phyloP scores from a whole-genome alignment of 2,888 invertebrate species.

The Anoplius nigerrimus region DNA sequence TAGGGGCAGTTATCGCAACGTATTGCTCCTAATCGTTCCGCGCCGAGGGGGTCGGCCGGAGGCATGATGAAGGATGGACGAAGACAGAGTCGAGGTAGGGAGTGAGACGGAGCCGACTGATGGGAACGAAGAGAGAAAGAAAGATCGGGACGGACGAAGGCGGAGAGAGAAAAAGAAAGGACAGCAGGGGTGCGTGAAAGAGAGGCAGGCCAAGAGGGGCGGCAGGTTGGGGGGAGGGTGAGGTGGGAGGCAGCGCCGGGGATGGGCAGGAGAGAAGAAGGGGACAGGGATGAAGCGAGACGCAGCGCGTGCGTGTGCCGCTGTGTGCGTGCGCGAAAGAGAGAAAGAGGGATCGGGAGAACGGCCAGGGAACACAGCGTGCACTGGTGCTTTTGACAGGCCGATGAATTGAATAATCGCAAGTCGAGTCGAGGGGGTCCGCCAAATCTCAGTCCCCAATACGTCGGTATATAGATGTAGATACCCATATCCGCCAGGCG shows the following conservation, averaged over 20 bases:
- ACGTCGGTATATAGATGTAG: slow-evolving; percentile 60
- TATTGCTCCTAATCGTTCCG: slow-evolving; percentile 74
- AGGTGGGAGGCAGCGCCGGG: slow-evolving; percentile 37
- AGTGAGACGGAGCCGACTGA: slow-evolving; percentile 10
- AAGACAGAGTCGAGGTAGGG: slow-evolving; percentile 25
- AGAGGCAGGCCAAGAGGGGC: slow-evolving; percentile 17
- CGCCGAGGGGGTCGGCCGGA: slow-evolving; percentile 32
- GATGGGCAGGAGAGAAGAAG: slow-evolving; percentile 37
- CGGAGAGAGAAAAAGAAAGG: slow-evolving; percentile 29
- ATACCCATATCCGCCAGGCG: slow-evolving; percentile 15
- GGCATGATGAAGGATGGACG: slow-evolving; percentile 39
- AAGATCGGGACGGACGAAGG: slow-evolving; percentile 20
- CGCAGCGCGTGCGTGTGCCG: slow-evolving; percentile 13
- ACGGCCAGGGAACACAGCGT: slow-evolving; percentile 70
- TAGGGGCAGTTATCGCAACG: slow-evolving; percentile 73
- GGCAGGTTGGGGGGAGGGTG: slow-evolving; percentile 22
- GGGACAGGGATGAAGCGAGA: slow-evolving; percentile 52
- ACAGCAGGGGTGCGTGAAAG: slow-evolving; percentile 30
- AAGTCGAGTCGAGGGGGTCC: slow-evolving; percentile 74
- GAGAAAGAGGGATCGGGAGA: slow-evolving; percentile 51
- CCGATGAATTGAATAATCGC: slow-evolving; percentile 76
- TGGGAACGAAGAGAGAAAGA: slow-evolving; percentile 28
- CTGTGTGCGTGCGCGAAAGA: background rate
- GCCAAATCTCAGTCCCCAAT: slow-evolving; percentile 74
- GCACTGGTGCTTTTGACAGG: slow-evolving; percentile 76